phyloP scores from a whole-genome alignment of 1,140 invertebrate genomes.

The Orius laevigatus region DNA sequence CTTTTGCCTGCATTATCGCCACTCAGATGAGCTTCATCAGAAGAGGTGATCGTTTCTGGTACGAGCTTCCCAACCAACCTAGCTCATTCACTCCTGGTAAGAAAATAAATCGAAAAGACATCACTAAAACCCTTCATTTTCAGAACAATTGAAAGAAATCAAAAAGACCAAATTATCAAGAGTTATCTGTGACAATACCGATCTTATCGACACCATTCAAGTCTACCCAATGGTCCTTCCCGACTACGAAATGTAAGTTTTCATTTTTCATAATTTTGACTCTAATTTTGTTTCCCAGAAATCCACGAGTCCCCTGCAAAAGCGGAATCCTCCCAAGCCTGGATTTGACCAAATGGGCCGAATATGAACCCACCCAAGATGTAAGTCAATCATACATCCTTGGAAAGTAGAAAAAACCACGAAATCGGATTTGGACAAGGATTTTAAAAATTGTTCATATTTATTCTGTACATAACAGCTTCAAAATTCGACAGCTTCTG shows the following conservation, averaged over 20 bases:
- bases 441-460: not conserved
- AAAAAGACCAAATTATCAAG: conserved; percentile 70
- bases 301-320: conserved; percentile 74
- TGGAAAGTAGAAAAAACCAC: conserved; percentile 9
- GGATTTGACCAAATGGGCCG: conserved; percentile 77
- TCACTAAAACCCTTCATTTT: conserved; percentile 15
- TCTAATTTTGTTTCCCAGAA: conserved; percentile 36
- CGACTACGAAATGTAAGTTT: conserved; percentile 75
- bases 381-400: conserved; percentile 4
- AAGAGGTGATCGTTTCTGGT: conserved; percentile 87
- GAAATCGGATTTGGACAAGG: not conserved
- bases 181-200: conserved; percentile 89
- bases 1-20: conserved; percentile 89
- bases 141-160: conserved; percentile 79
- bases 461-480: not conserved
- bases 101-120: not conserved
- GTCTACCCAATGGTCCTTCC: conserved; percentile 83
- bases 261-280: not conserved
- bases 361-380: conserved; percentile 25
- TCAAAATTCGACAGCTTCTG: not conserved
- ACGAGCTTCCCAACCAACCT: conserved; percentile 62
- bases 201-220: conserved; percentile 81
- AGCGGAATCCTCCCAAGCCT: conserved; percentile 73
- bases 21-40: conserved; percentile 87
- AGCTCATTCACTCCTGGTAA: conserved; percentile 68